phyloP scores from a whole-genome alignment of 2,888 invertebrate genomes.

The Blomia tropicalis region DNA sequence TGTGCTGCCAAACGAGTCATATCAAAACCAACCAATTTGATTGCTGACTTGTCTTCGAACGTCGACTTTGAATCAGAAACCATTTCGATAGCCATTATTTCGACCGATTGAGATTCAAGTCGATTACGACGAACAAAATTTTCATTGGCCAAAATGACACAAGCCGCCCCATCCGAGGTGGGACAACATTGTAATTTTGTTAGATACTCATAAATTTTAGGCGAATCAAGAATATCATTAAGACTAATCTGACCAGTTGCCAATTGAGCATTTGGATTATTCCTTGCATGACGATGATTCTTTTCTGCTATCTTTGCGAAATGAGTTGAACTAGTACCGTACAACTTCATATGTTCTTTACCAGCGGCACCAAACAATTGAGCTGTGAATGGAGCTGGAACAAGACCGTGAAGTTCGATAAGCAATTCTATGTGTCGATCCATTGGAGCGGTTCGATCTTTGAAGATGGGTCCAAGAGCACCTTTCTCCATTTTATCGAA shows the following conservation, averaged over 20 bases:
- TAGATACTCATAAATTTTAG: conserved; percentile 72
- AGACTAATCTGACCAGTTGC: background rate
- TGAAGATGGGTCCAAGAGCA: conserved; percentile 57
- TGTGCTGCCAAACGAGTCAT: conserved; percentile 73
- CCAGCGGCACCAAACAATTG: conserved; percentile 95
- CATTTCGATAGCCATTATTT: conserved; percentile 94
- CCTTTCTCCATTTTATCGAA: conserved; percentile 97
- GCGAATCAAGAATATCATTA: conserved; percentile 32
- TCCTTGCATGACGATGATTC: conserved; percentile 88
- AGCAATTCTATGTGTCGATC: conserved; percentile 71
- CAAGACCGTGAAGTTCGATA: conserved; percentile 62
- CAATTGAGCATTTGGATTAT: conserved; percentile 93
- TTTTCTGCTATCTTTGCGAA: conserved; percentile 95
- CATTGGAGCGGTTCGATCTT: conserved; percentile 71
- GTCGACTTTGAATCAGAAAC: conserved; percentile 72
- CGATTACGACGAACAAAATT: conserved; percentile 63
- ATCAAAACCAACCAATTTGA: conserved; percentile 71
- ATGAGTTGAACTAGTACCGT: conserved; percentile 78
- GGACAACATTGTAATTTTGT: conserved; percentile 96
- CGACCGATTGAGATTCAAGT: conserved; percentile 70
- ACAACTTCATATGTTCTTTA: conserved; percentile 84
- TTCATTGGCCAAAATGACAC: conserved; percentile 77
- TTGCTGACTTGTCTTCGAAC: conserved; percentile 55
- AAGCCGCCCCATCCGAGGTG: conserved; percentile 92
- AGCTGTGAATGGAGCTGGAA: conserved; percentile 68